Base-by-base conservation (phyloP, 2,797 vertebrate species). In the Pseudocheirus occidentalis region DNA sequence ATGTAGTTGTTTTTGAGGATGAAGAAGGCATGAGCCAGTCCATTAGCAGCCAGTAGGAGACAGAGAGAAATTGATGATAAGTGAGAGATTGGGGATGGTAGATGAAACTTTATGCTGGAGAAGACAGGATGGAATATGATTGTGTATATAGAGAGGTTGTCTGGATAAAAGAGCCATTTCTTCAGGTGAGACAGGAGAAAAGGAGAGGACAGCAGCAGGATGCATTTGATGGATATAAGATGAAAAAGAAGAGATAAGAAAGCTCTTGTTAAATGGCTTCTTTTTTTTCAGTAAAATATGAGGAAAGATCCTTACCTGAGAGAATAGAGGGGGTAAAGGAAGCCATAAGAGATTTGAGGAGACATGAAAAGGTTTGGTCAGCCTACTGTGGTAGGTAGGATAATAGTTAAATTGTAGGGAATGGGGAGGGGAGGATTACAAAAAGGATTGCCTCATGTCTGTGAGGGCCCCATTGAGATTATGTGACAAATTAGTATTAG, bases 391-490 rank as follows among this genome's bases (percentile, higher is more conserved):
- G 21, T 46, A 11, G 46, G 40, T 81, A 4, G 7, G 40, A 81
- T 40, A 73, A 40, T 27, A 46, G 46, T 24, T 81, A 81, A 46
- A 46, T 27, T 81, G 21, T 27, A 57, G 57, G 24, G 27, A 57
- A 9, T 57, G 5, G 18, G 18, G 55, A 1, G 0, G 4, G 14
- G 14, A 1, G 7, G 11, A 9, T 1, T 27, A 40, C 16, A 46
- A 81, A 81, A 81, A 81, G 21, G 21, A 81, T 46, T 27, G 9
- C 9, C 40, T 81, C 46, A 21, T 3, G 27, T 46, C 40, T 46
- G 21, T 46, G 40, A 81, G 9, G 73, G 9, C 40, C 40, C 40
- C 46, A 40, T 27, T 46, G n/a, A 46, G 73, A 3, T 24, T 81
- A 46, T 46, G 21, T 46, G 21, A 81, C 40, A 81, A 81, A 81